Conservation (phyloP, 2,797 vertebrate species). For the Chaetodon trifasciatus region DNA sequence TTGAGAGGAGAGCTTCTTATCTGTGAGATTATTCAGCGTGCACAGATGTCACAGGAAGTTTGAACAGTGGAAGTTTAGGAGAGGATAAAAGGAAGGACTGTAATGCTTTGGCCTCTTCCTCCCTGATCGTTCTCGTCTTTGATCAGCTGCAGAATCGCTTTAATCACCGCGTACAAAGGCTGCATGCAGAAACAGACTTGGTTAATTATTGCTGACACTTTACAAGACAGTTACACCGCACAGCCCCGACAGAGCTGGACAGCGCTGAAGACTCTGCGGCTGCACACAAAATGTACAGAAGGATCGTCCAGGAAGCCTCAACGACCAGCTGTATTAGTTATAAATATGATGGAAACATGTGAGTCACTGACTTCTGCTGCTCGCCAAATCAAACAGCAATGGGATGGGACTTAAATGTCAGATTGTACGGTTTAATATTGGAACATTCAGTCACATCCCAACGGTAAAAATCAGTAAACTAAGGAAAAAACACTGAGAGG, state of each 20-base stretch:
- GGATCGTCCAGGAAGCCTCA: neutral
- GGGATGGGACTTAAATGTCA: neutral
- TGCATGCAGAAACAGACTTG: neutral
- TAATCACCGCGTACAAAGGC: constrained; percentile 61
- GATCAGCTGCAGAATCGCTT: constrained; percentile 53
- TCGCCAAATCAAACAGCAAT: neutral
- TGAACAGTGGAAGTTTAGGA: constrained; percentile 35
- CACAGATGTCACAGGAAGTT: constrained; percentile 29
- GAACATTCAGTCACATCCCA: neutral
- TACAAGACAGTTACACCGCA: constrained; percentile 31
- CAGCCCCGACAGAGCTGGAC: constrained; percentile 2
- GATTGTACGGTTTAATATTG: neutral
- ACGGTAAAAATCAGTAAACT: constrained; percentile 2
- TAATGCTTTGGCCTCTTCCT: constrained; percentile 36
- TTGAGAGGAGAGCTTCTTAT: constrained; percentile 20
- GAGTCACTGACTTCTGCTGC: neutral
- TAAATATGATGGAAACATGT: neutral
- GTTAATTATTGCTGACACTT: constrained; percentile 49
- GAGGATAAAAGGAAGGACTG: constrained; percentile 33
- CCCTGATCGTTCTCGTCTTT: constrained; percentile 41
- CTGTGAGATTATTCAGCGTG: neutral
- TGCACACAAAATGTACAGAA: neutral
- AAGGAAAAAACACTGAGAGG: neutral
- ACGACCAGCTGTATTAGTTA: neutral
- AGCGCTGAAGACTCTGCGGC: neutral